A percentile compares a stretch with the other conserved stretches of the same genome.
Evolutionary conservation across 2,888 invertebrate genomes (phyloP).

Genomic region (Thymelicus lineola): DNA sequence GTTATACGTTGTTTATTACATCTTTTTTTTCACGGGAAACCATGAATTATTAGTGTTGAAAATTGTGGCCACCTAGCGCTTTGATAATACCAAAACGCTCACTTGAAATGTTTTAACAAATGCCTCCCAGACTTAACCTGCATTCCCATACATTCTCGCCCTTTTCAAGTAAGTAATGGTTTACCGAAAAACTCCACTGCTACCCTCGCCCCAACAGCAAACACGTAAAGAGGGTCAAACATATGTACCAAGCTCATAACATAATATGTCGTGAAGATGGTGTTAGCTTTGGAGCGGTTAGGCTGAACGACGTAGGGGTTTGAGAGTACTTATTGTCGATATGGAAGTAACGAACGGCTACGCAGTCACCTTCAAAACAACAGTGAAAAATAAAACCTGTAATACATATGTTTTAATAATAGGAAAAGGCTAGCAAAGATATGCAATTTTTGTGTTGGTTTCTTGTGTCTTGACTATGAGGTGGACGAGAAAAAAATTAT

Average conservation of each 20-base stretch:
- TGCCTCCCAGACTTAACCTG: background rate
- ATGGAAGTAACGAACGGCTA: background rate
- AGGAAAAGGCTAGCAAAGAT: no score
- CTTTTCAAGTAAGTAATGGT: slow-evolving; percentile 14
- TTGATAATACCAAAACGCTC: background rate
- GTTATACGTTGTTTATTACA: no score
- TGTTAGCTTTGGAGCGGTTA: slow-evolving; percentile 9
- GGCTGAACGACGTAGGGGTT: background rate
- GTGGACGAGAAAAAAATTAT: no score
- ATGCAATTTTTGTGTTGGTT: no score
- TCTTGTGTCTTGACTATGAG: no score
- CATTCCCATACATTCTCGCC: background rate
- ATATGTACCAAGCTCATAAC: slow-evolving; percentile 32
- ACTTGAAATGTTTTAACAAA: background rate
- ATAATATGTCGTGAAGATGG: slow-evolving; percentile 21
- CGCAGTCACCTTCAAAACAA: background rate
- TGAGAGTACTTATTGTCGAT: background rate
- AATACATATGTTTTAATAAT: no score
- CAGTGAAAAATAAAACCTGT: background rate
- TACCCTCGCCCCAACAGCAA: slow-evolving; percentile 26
- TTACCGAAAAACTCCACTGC: slow-evolving; percentile 21
- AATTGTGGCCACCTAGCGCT: no score
- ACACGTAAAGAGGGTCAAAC: slow-evolving; percentile 33
- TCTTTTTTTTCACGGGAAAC: no score
- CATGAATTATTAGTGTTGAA: no score